Evolutionary conservation across 2,113 vertebrate species (phyloP), one percentile per base, ranked within the genome.

Genomic region (Malurus melanocephalus): DNA sequence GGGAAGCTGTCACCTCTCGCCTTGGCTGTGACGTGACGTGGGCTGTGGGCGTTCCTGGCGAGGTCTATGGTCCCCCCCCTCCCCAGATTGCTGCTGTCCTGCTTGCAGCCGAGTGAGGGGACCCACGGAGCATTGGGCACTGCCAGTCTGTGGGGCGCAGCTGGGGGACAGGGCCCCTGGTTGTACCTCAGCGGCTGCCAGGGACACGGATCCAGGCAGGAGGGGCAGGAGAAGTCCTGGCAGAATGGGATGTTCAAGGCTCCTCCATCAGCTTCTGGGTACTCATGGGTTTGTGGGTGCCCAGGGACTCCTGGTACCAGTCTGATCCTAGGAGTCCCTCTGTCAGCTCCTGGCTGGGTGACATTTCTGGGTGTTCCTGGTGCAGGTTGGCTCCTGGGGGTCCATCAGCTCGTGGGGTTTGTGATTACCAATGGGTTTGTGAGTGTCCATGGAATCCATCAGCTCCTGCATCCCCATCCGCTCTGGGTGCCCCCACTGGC

Each of bases 251-350:
- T 85, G 9, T 20, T 15, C 2, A 10, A 52, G 32, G 11, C 19
- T 85, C 11, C 46, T 62, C 57, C 40, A 3, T 55, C 28, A 40
- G 53, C 18, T 80, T 28, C 45, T 23, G 33, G 8, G 64, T 57
- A 23, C 16, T 45, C 45, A 20, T 40, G 68, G 67, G 26, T 40
- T 32, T 66, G 68, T 22, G 35, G 27, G 16, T 49, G 35, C 23
- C 45, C 30, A 20, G 0, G 0, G 35, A 5, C 5, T 80, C 18
- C 6, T 24, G 3, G 24, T 5, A 7, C 16, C n/a, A 33, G 16
- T 49, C 43, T 20, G n/a, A 60, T 68, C 46, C 62, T n/a, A 4
- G 4, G 55, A 23, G 13, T 68, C 48, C 22, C 7, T 55, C 64
- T 68, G 11, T 11, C 61, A 26, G 10, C 22, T 52, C 22, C 57